Evolutionary conservation across 2,113 vertebrate genomes (phyloP).

Genomic region (Peucedramus taeniatus): DNA sequence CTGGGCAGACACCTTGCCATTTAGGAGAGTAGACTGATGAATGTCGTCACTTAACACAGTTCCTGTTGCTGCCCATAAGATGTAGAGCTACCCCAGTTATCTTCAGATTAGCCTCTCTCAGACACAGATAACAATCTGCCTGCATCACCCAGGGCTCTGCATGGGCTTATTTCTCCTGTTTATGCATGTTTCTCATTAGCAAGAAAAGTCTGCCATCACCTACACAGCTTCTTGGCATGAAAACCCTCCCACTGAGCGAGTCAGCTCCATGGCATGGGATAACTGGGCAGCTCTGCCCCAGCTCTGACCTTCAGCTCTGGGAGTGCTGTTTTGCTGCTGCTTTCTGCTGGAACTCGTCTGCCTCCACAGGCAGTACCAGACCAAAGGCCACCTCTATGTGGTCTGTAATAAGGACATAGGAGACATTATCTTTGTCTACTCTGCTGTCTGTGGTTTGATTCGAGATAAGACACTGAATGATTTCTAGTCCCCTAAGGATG

Average conservation of each 20-base stretch:
- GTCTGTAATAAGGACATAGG: background rate
- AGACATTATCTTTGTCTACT: background rate
- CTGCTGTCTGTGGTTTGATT: background rate
- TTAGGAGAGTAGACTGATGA: background rate
- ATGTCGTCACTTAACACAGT: background rate
- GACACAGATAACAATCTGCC: background rate
- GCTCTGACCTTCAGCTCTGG: background rate
- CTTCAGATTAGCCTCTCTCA: background rate
- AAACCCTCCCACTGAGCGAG: background rate
- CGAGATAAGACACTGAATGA: background rate
- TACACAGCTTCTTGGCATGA: background rate
- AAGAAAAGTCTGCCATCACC: background rate
- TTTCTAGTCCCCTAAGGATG: background rate
- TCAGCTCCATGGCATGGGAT: fast-evolving
- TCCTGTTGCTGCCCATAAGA: background rate
- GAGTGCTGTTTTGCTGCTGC: background rate
- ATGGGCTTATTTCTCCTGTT: background rate
- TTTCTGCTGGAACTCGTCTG: background rate
- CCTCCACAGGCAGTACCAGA: background rate
- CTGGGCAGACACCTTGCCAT: background rate
- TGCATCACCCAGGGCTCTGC: background rate
- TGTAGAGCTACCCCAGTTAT: background rate
- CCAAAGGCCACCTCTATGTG: background rate
- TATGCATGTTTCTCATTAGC: background rate
- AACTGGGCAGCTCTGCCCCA: background rate